These are phyloP conservation scores for Pogonomyrmex barbatus DNA, from an alignment of 1,140 invertebrate species.

Conservation along the genomic window DNA sequence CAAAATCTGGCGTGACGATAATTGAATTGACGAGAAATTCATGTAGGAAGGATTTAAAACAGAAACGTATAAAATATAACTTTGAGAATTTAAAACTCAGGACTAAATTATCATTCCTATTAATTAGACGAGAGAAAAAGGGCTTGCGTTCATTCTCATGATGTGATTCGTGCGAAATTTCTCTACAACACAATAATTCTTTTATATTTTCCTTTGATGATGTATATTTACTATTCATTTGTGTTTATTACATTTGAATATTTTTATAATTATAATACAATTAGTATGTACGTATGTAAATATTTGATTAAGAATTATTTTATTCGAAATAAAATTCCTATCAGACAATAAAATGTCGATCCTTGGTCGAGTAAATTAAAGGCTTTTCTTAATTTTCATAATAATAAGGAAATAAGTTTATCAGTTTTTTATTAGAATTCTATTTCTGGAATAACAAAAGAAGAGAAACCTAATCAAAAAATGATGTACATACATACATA, in stretches of 20 bases:
- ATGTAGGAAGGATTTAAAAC: not conserved
- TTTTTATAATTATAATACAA: too few species aligned
- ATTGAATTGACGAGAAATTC: not conserved
- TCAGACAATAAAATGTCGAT: not conserved
- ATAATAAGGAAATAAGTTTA: not conserved
- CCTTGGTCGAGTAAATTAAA: not conserved
- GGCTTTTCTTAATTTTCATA: not conserved
- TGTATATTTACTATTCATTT: not conserved
- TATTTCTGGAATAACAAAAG: too few species aligned
- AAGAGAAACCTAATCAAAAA: not conserved
- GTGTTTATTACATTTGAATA: not conserved
- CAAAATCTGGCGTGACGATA: not conserved
- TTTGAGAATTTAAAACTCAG: slow-evolving; percentile 12
- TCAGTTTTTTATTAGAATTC: not conserved
- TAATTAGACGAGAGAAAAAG: not conserved
- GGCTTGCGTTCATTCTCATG: slow-evolving; percentile 9
- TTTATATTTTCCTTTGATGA: not conserved
- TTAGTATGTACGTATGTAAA: not conserved
- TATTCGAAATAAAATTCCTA: not conserved
- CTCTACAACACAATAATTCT: not conserved
- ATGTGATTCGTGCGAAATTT: not conserved
- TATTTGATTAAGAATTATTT: not conserved
- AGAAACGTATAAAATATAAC: slow-evolving; percentile 1
- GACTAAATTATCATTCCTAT: not conserved
- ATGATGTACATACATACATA: too few species aligned